Conservation (phyloP, 2,113 vertebrate genomes). For the Heterotis niloticus region DNA sequence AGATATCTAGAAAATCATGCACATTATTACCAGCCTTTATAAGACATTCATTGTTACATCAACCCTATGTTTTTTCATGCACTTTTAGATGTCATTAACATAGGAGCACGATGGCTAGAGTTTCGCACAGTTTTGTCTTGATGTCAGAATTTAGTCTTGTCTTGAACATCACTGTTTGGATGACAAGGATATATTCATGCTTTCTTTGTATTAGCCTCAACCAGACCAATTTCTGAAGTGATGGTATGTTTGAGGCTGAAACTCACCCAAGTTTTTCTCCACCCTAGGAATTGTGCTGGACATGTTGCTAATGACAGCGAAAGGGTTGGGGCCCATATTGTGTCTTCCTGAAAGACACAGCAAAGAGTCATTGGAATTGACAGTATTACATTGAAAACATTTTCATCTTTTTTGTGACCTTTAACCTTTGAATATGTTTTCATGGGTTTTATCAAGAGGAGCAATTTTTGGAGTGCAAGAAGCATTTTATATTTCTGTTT, state of each 20-base stretch:
- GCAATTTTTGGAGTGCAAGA: not conserved
- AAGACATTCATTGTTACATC: not conserved
- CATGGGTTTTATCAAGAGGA: not conserved
- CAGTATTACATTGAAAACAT: no score
- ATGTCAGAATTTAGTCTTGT: not conserved
- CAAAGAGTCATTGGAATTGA: not conserved
- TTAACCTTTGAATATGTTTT: not conserved
- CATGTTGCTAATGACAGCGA: conserved; percentile 15
- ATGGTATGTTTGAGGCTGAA: not conserved
- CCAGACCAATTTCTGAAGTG: not conserved
- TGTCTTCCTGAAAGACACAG: conserved; percentile 16
- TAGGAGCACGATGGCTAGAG: not conserved
- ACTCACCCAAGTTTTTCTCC: conserved; percentile 23
- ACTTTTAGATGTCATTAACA: not conserved
- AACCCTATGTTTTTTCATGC: no score
- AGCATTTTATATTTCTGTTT: no score
- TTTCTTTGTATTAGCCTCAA: not conserved
- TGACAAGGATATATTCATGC: no score
- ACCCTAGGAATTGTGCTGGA: conserved; percentile 5
- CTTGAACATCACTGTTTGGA: no score
- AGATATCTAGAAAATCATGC: conserved; percentile 14
- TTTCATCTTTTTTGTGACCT: no score
- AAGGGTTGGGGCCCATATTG: conserved; percentile 28
- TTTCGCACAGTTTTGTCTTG: not conserved
- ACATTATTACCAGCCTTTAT: not conserved